Evolutionary conservation across 2,797 vertebrate species (phyloP), one percentile per base, ranked within the genome.

Genomic region (Tapera naevia): DNA sequence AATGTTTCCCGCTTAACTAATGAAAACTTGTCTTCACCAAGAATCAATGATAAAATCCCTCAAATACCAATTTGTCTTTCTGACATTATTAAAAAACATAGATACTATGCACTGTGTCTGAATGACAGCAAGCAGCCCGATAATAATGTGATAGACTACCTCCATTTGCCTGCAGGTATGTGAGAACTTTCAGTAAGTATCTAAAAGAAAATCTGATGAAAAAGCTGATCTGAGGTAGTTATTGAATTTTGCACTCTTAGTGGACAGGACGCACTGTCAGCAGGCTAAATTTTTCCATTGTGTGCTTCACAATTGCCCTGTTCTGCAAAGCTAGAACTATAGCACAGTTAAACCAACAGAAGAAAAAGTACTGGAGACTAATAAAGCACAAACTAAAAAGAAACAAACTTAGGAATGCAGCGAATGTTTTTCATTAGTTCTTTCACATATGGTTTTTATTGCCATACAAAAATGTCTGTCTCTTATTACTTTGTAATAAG

Each of bases 401-500:
- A 72, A 60, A 62, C 65, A 85, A 94, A 57, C 39, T 61, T 65
- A 69, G 83, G 95, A 94, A 96, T 57, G 83, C 18, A 58, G 43
- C 14, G 24, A 69, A 73, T 87, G 88, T 74, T 93, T 93, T 91
- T 86, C 86, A 96, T 96, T 86, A 95, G 83, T 89, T 91, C 89
- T 70, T 89, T 64, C 85, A 86, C 93, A 95, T 93, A 91, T 89
- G 89, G 35, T 86, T 96, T 89, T 69, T 79, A 96, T 86, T 88
- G 89, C 13, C 54, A 88, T 88, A 23, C 87, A 80, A 66, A 91
- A 88, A 58, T 0, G 9, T 46, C 91, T 74, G 37, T 64, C 70
- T 91, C 64, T 91, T 88, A 95, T 71, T 95, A 78, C 61, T 86
- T 88, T 51, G 58, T 75, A 93, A 17, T 69, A 95, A 88, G 35